Evolutionary conservation across 2,888 invertebrate genomes (phyloP).

Genomic region (Agrotis exclamationis): DNA sequence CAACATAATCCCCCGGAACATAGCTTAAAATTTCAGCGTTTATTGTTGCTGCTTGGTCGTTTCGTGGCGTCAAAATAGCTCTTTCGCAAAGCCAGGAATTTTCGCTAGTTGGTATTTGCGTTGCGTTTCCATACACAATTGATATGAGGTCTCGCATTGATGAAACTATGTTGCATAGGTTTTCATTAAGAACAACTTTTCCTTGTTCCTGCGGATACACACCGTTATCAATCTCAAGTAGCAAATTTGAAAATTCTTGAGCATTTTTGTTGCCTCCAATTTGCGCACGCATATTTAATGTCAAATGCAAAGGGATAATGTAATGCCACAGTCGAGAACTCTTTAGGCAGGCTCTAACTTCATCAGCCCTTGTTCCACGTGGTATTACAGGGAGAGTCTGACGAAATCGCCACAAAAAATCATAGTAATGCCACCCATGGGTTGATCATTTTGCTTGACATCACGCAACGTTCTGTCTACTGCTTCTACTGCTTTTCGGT

Average conservation of each 20-base stretch:
- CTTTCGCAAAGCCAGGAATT: background rate
- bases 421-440: background rate
- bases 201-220: slow-evolving; percentile 20
- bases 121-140: too few relatives aligned
- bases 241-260: too few relatives aligned
- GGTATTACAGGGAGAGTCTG: background rate
- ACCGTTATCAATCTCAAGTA: background rate
- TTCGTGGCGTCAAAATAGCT: too few relatives aligned
- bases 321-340: background rate
- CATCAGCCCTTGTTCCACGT: background rate
- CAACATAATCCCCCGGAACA: too few relatives aligned
- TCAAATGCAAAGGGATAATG: background rate
- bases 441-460: background rate
- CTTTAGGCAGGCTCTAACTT: background rate
- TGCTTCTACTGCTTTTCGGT: background rate
- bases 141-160: too few relatives aligned
- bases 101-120: too few relatives aligned
- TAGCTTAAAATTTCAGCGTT: too few relatives aligned
- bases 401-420: background rate
- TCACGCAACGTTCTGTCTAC: background rate
- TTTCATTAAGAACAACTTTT: slow-evolving; percentile 4
- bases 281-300: background rate
- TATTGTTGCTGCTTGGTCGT: too few relatives aligned
- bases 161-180: background rate
- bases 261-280: too few relatives aligned